These are phyloP conservation scores for Poliocrania exsul DNA, from an alignment of 2,797 vertebrate species.

Conservation along the genomic window DNA sequence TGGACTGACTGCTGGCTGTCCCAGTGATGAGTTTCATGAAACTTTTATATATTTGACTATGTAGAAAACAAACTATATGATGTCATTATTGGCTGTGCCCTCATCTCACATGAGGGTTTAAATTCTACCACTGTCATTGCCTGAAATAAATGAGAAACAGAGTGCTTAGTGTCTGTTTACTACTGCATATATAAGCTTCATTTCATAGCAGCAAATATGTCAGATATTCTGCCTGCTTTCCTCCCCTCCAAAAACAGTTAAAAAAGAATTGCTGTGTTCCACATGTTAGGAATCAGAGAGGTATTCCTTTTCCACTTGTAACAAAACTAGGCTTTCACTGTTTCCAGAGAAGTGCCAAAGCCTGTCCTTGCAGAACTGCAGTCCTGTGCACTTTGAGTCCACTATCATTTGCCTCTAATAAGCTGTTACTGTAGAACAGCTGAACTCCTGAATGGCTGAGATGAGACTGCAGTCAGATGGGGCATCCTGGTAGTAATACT, in stretches of 20 bases:
- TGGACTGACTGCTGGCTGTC: slow-evolving; percentile 76
- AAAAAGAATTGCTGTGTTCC: background rate
- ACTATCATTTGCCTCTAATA: background rate
- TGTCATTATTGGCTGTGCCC: slow-evolving; percentile 72
- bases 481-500: rapidly evolving
- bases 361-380: background rate
- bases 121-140: slow-evolving; percentile 58
- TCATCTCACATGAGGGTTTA: slow-evolving; percentile 63
- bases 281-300: background rate
- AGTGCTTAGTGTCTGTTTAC: slow-evolving; percentile 58
- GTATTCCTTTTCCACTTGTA: background rate
- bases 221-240: background rate
- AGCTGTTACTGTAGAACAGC: background rate
- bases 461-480: background rate
- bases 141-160: slow-evolving; percentile 71
- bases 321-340: background rate
- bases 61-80: slow-evolving; percentile 70
- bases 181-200: slow-evolving; percentile 37
- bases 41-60: slow-evolving; percentile 80
- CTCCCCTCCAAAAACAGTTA: rapidly evolving
- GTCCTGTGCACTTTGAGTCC: background rate
- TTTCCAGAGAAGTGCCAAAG: background rate
- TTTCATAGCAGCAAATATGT: slow-evolving; percentile 15
- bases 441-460: background rate
- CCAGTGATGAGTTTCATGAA: slow-evolving; percentile 71